Conservation (phyloP, 2,797 vertebrate species). For the Eutrigla gurnardus region DNA sequence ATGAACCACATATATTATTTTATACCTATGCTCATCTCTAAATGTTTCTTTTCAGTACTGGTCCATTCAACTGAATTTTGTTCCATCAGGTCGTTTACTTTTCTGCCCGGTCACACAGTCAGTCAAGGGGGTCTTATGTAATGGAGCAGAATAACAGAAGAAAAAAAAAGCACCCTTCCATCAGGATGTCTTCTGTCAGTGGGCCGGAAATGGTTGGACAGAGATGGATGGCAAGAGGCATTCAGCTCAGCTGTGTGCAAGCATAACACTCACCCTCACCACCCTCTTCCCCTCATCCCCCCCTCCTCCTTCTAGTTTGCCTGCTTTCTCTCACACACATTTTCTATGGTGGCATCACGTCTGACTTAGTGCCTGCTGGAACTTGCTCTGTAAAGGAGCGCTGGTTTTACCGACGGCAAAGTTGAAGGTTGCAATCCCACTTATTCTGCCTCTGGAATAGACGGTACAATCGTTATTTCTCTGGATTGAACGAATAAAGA, state of each 20-base stretch:
- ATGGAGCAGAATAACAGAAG: conserved; percentile 53
- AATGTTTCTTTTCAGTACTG: not conserved
- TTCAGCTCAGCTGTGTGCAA: conserved; percentile 42
- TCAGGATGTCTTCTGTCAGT: conserved; percentile 44
- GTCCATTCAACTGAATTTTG: conserved; percentile 1
- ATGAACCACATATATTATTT: not conserved
- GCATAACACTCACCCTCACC: conserved; percentile 24
- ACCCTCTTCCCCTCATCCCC: conserved; percentile 5
- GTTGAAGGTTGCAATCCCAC: conserved; percentile 42
- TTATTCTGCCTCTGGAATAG: conserved; percentile 29
- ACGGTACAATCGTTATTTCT: conserved; percentile 2
- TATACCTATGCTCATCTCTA: not conserved
- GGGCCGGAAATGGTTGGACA: conserved; percentile 38
- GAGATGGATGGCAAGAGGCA: conserved; percentile 48
- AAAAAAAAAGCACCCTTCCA: conserved; percentile 41
- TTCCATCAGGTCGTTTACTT: conserved; percentile 6
- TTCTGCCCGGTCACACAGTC: conserved; percentile 30
- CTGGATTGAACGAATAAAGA: conserved; percentile 4
- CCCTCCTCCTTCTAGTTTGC: conserved; percentile 6
- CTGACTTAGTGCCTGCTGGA: conserved; percentile 34
- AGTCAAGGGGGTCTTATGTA: conserved; percentile 46
- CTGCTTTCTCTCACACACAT: conserved; percentile 15
- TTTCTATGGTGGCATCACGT: conserved; percentile 19
- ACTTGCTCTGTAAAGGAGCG: conserved; percentile 46
- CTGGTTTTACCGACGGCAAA: conserved; percentile 32